phyloP scores from a whole-genome alignment of 2,888 invertebrate species.

The Erebia aethiops region DNA sequence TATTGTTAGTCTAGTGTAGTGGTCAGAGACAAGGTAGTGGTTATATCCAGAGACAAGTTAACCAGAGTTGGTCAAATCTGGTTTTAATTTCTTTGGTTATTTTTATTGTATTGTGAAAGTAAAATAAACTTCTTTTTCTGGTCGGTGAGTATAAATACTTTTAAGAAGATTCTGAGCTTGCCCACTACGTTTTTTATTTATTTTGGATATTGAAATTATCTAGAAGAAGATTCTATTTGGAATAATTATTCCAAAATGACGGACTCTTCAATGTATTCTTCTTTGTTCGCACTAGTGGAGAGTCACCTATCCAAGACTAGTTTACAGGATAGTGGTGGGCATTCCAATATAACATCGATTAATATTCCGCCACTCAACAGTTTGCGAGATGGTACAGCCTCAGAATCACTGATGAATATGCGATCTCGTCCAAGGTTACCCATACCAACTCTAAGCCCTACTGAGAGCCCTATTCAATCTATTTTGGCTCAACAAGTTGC shows the following conservation, averaged over 20 bases:
- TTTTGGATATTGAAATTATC: not conserved
- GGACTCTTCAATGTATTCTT: slow-evolving; percentile 65
- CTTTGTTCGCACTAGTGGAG: slow-evolving; percentile 66
- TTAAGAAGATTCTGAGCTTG: too few species aligned
- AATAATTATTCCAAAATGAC: slow-evolving; percentile 49
- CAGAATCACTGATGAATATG: slow-evolving; percentile 51
- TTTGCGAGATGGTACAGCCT: slow-evolving; percentile 44
- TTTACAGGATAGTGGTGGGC: slow-evolving; percentile 48
- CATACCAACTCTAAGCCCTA: slow-evolving; percentile 54
- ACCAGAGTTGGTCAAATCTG: too few species aligned
- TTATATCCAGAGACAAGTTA: too few species aligned
- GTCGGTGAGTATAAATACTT: too few species aligned
- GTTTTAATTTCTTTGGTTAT: too few species aligned
- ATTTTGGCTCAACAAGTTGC: slow-evolving; percentile 64
- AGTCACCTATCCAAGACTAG: slow-evolving; percentile 69
- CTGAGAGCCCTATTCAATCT: slow-evolving; percentile 55
- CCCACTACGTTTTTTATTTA: too few species aligned
- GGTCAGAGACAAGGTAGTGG: too few species aligned
- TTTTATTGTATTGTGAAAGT: too few species aligned
- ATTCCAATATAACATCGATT: slow-evolving; percentile 44
- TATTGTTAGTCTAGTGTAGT: too few species aligned
- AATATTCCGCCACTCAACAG: slow-evolving; percentile 45
- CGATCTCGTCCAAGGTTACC: slow-evolving; percentile 54
- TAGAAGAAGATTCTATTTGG: not conserved
- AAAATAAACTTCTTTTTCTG: too few species aligned